These are phyloP conservation scores for Cichlasoma orientale DNA, from an alignment of 2,797 vertebrate genomes.

Conservation along the genomic window DNA sequence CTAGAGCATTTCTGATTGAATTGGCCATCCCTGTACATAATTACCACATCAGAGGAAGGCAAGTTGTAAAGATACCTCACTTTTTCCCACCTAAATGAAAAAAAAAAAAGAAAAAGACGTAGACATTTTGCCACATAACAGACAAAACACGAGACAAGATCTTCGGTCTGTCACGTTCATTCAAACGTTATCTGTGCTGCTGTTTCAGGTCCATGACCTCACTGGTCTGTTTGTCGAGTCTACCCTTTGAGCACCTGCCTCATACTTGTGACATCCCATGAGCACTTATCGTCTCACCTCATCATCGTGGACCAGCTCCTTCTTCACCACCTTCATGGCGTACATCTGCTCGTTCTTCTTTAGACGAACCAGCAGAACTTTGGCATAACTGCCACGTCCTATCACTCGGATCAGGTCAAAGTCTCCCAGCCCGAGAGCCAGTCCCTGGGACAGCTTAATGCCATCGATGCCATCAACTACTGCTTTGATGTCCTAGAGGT, in stretches of 20 bases:
- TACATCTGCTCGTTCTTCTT: constrained; percentile 96
- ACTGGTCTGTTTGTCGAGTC: neutral
- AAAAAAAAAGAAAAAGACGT: no score
- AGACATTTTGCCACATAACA: no score
- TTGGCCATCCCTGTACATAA: no score
- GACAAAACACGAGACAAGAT: no score
- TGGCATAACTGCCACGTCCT: constrained; percentile 96
- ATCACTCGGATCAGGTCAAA: constrained; percentile 97
- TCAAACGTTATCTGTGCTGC: no score
- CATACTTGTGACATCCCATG: neutral
- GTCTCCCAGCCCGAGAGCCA: constrained; percentile 91
- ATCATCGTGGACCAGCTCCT: constrained; percentile 97
- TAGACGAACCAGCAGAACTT: constrained; percentile 95
- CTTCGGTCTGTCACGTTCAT: no score
- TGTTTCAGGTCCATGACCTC: neutral
- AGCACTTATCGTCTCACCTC: constrained; percentile 82
- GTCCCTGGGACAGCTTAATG: constrained; percentile 93
- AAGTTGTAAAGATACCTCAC: no score
- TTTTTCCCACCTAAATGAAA: no score
- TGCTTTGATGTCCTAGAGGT: constrained; percentile 87
- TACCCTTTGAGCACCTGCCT: neutral
- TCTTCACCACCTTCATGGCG: constrained; percentile 99
- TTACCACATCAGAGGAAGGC: no score
- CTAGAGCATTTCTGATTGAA: no score
- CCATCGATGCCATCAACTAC: constrained; percentile 95